Evolutionary conservation across 2,888 invertebrate genomes (phyloP), one percentile per base, ranked within the genome.

Genomic region (Tenthredo distinguenda): DNA sequence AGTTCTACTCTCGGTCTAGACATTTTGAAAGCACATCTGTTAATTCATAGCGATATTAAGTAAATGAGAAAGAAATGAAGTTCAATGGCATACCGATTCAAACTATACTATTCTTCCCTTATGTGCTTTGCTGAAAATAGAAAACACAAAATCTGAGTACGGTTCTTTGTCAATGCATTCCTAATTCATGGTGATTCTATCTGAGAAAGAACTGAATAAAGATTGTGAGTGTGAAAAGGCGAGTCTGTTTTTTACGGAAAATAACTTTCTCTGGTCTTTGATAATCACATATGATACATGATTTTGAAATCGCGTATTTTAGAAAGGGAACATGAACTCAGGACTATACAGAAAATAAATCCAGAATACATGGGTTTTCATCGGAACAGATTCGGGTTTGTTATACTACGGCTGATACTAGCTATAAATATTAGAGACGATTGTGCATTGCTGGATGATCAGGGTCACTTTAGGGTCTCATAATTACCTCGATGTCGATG

Each of bases 401-500:
- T 81, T 81, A 81, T n/a, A 81, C 10, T 37, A 40, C 34, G 62
- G 15, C 50, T 81, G 40, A 62, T 40, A 34, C 34, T 62, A 6
- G n/a, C 18, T 62, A 81, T 21, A 9, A 65, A 62, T 83, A 71
- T 43, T 68, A 68, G 62, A 71, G 9, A 83, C 65, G 18, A 31
- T 81, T 43, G 43, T 83, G 37, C 47, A 83, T 43, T 68, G 31
- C 68, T 68, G 50, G 15, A 50, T 40, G 58, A 81, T 58, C 55
- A 76, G 72, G 84, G 84, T 55, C 74, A 85, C 62, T 74, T 83
- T 76, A 87, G 88, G 88, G 84, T 88, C 84, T 88, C 87, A 93
- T 93, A 93, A 89, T 93, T 93, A 93, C 93, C 93, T 93, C 91
- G 87, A 90, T 88, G 89, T 87, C 89, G 90, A 91, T 91, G 91